Evolutionary conservation across 1,140 invertebrate species (phyloP).

Genomic region (Aphaenogaster floridana): DNA sequence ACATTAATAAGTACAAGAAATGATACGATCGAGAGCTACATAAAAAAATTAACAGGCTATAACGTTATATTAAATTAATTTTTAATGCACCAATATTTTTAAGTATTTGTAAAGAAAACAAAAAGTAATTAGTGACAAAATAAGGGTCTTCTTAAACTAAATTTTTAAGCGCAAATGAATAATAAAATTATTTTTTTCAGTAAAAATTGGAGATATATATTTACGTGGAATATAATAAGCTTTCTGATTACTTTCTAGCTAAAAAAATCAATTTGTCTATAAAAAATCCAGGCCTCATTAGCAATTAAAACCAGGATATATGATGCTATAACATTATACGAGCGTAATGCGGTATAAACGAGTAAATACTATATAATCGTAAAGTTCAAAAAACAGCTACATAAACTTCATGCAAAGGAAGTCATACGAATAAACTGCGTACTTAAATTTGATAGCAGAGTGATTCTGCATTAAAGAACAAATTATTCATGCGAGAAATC

Average conservation of each 20-base stretch:
- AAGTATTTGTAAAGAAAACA: background rate
- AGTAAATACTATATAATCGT: background rate
- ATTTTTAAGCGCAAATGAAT: slow-evolving; percentile 8
- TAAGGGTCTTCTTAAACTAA: background rate
- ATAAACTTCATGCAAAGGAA: background rate
- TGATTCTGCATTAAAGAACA: background rate
- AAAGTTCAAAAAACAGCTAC: background rate
- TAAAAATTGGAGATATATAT: background rate
- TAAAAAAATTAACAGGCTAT: background rate
- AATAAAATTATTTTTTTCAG: background rate
- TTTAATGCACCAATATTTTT: background rate
- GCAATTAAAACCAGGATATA: background rate
- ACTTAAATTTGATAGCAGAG: slow-evolving; percentile 10
- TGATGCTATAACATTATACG: background rate
- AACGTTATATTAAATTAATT: background rate
- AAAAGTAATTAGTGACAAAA: background rate
- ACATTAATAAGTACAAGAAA: background rate
- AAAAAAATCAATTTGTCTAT: background rate
- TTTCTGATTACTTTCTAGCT: background rate
- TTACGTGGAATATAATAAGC: background rate
- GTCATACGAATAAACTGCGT: background rate
- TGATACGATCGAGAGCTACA: background rate
- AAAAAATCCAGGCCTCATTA: background rate
- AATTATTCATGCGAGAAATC: slow-evolving; percentile 14
- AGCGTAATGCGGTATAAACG: background rate